Base-by-base conservation (phyloP, 1,140 invertebrate genomes). In the Atta texana region DNA sequence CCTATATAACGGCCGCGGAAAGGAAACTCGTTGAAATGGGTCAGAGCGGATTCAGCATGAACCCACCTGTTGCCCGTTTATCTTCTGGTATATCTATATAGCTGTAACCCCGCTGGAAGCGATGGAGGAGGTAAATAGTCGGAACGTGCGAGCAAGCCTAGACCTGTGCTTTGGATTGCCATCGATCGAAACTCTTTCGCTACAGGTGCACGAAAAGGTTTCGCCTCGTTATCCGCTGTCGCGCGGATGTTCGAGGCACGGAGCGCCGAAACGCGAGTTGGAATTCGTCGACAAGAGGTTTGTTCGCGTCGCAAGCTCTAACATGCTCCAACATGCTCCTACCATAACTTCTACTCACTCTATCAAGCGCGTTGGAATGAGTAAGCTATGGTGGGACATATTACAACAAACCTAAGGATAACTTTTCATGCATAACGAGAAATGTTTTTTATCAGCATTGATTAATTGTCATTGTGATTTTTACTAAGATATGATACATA, bases 41-140 rank as follows among this genome's bases (percentile, higher is more conserved):
- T 82, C 85, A 89, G 80, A 89, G 89, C 75, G 85, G 86, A 93
- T 92, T 92, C 91, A 89, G 85, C 91, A 87, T 80, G 87, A 89
- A 89, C 77, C 92, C 90, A 93, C 92, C 92, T 93, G 92, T 93
- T 93, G 92, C 91, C 87, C 71, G 71, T 85, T 81, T 87, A 84
- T 90, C 90, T 90, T 88, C 63, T 64, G 57, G n/a, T 64, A 55
- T 31, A 64, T 61, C 63, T 59, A 57, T 61, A 59, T 59, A 49
- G 64, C 55, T 31, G 82, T 28, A 51, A 34, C 16, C 59, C 7
- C 24, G 53, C n/a, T 31, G 63, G 44, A 77, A 77, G 39, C 51
- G 84, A 61, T 66, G 72, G 72, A 84, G 34, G 87, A 84, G 55
- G 88, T 89, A 82, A 90, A 90, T 64, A 80, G 61, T 85, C 80